Evolutionary conservation across 2,888 invertebrate species (phyloP), one percentile per base, ranked within the genome.

Genomic region (Lissocephala sabroskyi): DNA sequence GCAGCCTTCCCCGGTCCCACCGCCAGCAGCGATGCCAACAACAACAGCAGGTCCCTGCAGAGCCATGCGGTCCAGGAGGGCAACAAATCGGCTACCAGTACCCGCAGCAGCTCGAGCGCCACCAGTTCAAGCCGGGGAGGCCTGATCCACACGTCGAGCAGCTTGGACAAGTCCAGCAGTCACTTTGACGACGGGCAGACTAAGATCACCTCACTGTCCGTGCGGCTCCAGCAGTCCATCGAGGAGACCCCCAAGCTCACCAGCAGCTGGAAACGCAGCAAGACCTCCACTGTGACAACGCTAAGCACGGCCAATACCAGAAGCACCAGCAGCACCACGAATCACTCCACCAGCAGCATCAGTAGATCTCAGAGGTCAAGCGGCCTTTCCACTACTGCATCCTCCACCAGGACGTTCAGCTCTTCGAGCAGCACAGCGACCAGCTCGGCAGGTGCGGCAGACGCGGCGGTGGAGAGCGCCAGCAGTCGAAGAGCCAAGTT

Each of bases 401-500:
- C 23, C 23, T 5, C 7, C 18, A 35, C 13, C 19, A 10, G 10
- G 18, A 13, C 11, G 13, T 7, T 28, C 9, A 28, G 17, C n/a
- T 33, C 28, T 14, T 6, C 11, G 13, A 32, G 17, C 26, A 62
- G 43, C 47, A 10, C 19, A 18, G 54, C 23, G 33, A 29, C 29
- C 19, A 45, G 44, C 43, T 28, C 47, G 3, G 45, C 39, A 4
- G 43, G 45, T 17, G 29, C 37, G 35, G 36, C 30, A 32, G 10
- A 6, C 32, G 33, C 23, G 3, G 4, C 3, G 7, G 23, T 23
- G 7, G 79, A 80, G 30, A 65, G 87, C 53, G 81, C 80, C 17
- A 85, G 87, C 45, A 82, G 79, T 82, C 85, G 88, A 40, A 84
- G 87, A 2, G 86, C 88, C 43, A 90, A 91, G 60, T 90, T 89